Percentiles rank a stretch among this genome's conserved stretches.
Conservation (phyloP, 1,140 invertebrate genomes). For the Episyrphus balteatus region DNA sequence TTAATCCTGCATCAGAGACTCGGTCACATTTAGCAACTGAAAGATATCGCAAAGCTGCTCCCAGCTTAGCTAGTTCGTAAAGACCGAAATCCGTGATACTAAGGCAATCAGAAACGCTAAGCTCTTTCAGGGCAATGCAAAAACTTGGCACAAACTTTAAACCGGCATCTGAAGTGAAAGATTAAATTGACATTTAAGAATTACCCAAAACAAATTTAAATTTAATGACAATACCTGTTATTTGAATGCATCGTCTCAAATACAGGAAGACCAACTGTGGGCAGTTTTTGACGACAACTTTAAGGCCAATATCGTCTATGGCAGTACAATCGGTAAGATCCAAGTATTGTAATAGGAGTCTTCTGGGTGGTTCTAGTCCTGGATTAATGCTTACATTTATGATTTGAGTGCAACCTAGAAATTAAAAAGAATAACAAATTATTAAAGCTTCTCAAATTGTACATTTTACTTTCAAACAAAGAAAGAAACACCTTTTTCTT, state of each 20-base stretch:
- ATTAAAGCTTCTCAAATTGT: background rate
- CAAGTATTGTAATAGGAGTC: slow-evolving; percentile 55
- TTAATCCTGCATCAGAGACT: slow-evolving; percentile 71
- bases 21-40: slow-evolving; percentile 84
- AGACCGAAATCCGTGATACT: slow-evolving; percentile 84
- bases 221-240: slow-evolving; percentile 50
- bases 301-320: slow-evolving; percentile 71
- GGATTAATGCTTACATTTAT: slow-evolving; percentile 56
- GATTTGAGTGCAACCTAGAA: slow-evolving; percentile 54
- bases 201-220: slow-evolving; percentile 4
- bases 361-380: slow-evolving; percentile 46
- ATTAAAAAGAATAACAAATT: background rate
- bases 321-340: slow-evolving; percentile 78
- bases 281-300: slow-evolving; percentile 71
- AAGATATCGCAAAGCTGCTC: slow-evolving; percentile 69
- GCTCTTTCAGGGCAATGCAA: slow-evolving; percentile 67
- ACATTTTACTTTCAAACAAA: too few relatives aligned
- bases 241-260: slow-evolving; percentile 71
- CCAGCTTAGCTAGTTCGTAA: slow-evolving; percentile 78
- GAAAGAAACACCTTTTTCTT: too few relatives aligned
- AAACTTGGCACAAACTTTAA: slow-evolving; percentile 75
- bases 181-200: background rate
- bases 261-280: slow-evolving; percentile 81
- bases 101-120: slow-evolving; percentile 82
- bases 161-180: slow-evolving; percentile 50